Evolutionary conservation across 2,888 invertebrate genomes (phyloP), one percentile per base, ranked within the genome.

Genomic region (Ochlodes sylvanus): DNA sequence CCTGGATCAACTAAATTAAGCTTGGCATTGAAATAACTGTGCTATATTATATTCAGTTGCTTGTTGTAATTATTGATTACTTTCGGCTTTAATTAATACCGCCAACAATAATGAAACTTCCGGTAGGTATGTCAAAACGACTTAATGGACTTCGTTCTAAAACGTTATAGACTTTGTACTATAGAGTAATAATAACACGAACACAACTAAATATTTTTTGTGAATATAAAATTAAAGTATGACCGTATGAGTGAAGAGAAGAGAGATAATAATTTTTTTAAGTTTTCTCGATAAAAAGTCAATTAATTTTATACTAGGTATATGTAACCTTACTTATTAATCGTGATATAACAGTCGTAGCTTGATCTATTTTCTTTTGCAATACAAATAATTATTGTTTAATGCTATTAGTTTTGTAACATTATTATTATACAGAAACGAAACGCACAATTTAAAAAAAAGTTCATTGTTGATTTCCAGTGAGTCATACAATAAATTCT

Each of bases 21-120:
- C n/a, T 66, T 32, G 50, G 32, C n/a, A 60, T 66, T 60, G 60
- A 54, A 54, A 41, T 12, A 42, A 47, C 42, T 44, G 17, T 61
- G 44, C 65, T 58, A 65, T 61, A 55, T 61, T 58, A 65, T 61
- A 55, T 61, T 67, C 14, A 44, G 44, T 32, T 15, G 61, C 12
- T 38, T 34, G 55, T 67, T 44, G 32, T 34, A 55, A 19, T 15
- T 73, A 73, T 73, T 73, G 72, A 72, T 73, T 27, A 27, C 27
- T 63, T 66, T 70, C 27, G 38, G 7, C 68, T 70, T 74, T 63
- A 71, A 71, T 69, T 69, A 70, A 63, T 72, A 67, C 72, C 75
- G 73, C 75, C 72, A 72, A 71, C 67, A 50, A 69, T 71, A 57
- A 38, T 50, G 14, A 47, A 44, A 69, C 62, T 72, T 75, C 73